Evolutionary conservation across 1,140 invertebrate species (phyloP).

Genomic region (Sitophilus oryzae): DNA sequence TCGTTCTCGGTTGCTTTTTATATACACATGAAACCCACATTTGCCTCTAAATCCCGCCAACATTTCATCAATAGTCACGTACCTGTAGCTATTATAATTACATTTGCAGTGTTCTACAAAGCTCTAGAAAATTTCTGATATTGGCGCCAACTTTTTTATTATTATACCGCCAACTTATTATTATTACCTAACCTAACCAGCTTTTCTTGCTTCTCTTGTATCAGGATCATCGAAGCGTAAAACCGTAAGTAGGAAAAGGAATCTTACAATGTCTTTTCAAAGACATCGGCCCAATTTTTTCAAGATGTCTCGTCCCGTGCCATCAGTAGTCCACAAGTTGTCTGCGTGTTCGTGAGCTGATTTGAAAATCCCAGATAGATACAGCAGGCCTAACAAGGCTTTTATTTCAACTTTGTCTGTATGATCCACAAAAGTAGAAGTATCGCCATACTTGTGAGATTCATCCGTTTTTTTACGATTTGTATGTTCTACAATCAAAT

Average conservation of each 20-base stretch:
- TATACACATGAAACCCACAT: constrained; percentile 12
- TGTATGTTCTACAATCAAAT: too few species aligned
- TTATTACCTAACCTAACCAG: neutral
- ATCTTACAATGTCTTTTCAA: constrained; percentile 6
- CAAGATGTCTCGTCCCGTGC: neutral
- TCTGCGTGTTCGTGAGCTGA: neutral
- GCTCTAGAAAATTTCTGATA: constrained; percentile 1
- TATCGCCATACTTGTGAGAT: too few species aligned
- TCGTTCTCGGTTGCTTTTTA: constrained; percentile 8
- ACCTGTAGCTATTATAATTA: constrained; percentile 1
- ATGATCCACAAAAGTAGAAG: too few species aligned
- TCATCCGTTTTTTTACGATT: too few species aligned
- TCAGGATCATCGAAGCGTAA: constrained; percentile 9
- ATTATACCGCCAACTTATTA: too few species aligned
- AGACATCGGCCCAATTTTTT: too few species aligned
- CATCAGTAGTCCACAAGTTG: neutral
- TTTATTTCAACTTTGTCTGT: too few species aligned
- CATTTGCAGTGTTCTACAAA: constrained; percentile 5
- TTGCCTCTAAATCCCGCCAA: constrained; percentile 13
- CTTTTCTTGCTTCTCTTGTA: neutral
- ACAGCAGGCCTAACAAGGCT: neutral
- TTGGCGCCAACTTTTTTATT: too few species aligned
- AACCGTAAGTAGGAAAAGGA: neutral
- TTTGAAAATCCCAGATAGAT: neutral
- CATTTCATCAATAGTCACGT: constrained; percentile 13